A percentile compares a stretch with the other conserved stretches of the same genome.
phyloP scores from a whole-genome alignment of 2,797 vertebrate species.

The Nasua narica region DNA sequence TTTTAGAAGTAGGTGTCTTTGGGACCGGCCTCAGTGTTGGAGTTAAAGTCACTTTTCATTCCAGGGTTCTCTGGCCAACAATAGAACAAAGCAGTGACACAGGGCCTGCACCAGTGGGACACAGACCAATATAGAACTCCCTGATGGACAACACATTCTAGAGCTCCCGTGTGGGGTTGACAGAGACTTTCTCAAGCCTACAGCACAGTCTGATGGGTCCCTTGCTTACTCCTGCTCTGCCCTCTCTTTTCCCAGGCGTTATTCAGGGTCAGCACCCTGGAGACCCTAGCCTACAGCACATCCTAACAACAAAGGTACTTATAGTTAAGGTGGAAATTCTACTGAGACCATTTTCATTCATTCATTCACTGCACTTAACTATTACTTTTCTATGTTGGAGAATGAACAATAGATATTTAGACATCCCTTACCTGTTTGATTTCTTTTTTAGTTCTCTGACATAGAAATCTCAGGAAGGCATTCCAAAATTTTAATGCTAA shows the following conservation, averaged over 20 bases:
- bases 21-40: not conserved
- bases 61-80: not conserved
- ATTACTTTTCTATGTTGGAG: not conserved
- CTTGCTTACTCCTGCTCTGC: not conserved
- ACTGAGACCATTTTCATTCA: not conserved
- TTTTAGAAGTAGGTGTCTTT: not conserved
- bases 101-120: not conserved
- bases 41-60: not conserved
- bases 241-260: not conserved
- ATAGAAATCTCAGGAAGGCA: constrained; percentile 8
- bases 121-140: not conserved
- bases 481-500: constrained; percentile 14
- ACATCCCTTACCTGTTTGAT: not conserved
- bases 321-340: not conserved
- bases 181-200: not conserved
- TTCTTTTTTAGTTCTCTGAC: not conserved
- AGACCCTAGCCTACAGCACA: not conserved
- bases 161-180: not conserved
- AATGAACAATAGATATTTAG: not conserved
- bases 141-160: not conserved
- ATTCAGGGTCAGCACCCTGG: not conserved
- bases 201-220: not conserved
- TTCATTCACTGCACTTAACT: not conserved
- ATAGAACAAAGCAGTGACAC: not conserved
- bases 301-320: not conserved